phyloP scores from a whole-genome alignment of 1,140 invertebrate genomes.

The Sitodiplosis mosellana region DNA sequence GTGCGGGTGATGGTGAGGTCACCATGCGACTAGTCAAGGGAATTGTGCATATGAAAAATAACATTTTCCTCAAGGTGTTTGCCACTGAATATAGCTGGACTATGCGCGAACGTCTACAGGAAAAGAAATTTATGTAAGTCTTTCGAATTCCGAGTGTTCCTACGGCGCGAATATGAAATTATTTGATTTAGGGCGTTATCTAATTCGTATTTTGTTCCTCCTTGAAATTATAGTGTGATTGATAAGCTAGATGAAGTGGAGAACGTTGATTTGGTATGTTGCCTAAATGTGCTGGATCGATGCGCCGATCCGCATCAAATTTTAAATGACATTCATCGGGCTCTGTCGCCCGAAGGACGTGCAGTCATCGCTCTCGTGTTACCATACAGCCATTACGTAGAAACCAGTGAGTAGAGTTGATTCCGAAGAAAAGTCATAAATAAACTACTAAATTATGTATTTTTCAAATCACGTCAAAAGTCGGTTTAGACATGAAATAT shows the following conservation, averaged over 20 bases:
- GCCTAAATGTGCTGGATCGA: slow-evolving; percentile 73
- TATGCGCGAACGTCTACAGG: slow-evolving; percentile 51
- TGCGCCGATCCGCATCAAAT: slow-evolving; percentile 60
- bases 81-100: slow-evolving; percentile 68
- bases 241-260: slow-evolving; percentile 14
- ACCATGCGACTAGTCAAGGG: slow-evolving; percentile 44
- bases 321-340: slow-evolving; percentile 40
- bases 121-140: slow-evolving; percentile 48
- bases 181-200: too few relatives aligned
- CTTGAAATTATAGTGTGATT: slow-evolving; percentile 8
- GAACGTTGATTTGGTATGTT: slow-evolving; percentile 42
- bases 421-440: too few relatives aligned
- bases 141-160: not conserved
- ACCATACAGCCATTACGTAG: slow-evolving; percentile 76
- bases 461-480: too few relatives aligned
- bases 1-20: slow-evolving; percentile 76
- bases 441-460: too few relatives aligned
- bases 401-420: slow-evolving; percentile 29
- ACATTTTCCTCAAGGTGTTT: slow-evolving; percentile 39
- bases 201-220: not conserved
- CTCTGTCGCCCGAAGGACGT: slow-evolving; percentile 44
- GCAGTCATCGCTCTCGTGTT: slow-evolving; percentile 66
- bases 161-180: too few relatives aligned
- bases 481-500: too few relatives aligned
- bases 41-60: slow-evolving; percentile 10